Conservation (phyloP, 2,888 invertebrate species). For the Tupiocoris notatus region DNA sequence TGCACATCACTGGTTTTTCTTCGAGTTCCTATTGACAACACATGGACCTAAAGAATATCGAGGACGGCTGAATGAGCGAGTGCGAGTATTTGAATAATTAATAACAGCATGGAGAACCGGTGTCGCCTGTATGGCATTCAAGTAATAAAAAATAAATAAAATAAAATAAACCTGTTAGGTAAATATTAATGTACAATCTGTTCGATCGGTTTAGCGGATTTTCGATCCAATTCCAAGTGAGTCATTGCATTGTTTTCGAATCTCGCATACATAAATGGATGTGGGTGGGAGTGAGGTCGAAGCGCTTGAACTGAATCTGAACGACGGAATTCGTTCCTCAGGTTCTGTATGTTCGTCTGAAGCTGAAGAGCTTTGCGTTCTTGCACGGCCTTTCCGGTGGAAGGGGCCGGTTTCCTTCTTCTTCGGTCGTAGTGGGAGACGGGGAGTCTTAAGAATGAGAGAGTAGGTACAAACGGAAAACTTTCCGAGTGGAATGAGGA, state of each 20-base stretch:
- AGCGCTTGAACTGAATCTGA: not conserved
- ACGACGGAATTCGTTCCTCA: not conserved
- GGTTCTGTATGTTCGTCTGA: not conserved
- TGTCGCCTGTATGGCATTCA: too few relatives aligned
- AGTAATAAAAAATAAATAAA: too few relatives aligned
- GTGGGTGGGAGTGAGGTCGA: not conserved
- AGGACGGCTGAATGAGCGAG: too few relatives aligned
- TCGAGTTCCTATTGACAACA: too few relatives aligned
- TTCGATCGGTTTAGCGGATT: too few relatives aligned
- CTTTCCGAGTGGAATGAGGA: not conserved
- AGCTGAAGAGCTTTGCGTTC: not conserved
- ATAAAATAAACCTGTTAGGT: too few relatives aligned
- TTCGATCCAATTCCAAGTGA: too few relatives aligned
- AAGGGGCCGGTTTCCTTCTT: not conserved
- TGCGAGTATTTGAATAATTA: too few relatives aligned
- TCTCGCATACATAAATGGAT: not conserved
- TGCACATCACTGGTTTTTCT: too few relatives aligned
- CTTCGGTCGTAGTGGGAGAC: not conserved
- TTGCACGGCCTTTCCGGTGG: not conserved
- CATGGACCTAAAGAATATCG: too few relatives aligned
- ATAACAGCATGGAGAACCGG: too few relatives aligned
- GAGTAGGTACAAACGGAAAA: not conserved
- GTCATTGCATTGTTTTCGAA: not conserved
- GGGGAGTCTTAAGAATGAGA: not conserved
- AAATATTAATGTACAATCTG: too few relatives aligned